A percentile compares a stretch with the other conserved stretches of the same genome.
These are phyloP conservation scores for Psylliodes chrysocephalus DNA, from an alignment of 2,888 invertebrate genomes.

Conservation along the genomic window DNA sequence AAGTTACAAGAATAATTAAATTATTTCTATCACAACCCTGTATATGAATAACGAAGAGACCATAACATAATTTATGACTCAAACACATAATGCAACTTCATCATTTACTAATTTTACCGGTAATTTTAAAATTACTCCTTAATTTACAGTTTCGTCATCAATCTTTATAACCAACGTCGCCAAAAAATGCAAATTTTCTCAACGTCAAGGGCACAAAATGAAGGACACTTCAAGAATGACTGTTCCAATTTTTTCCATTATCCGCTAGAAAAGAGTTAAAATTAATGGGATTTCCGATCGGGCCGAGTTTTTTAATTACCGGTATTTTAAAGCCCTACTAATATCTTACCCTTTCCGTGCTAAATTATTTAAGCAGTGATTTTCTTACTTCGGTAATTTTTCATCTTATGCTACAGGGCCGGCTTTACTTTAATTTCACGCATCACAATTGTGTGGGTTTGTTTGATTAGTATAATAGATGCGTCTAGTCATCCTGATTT, in stretches of 20 bases:
- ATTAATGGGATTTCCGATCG: slow-evolving; percentile 60
- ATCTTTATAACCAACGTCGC: background rate
- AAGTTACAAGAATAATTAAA: too few relatives aligned
- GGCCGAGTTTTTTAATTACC: slow-evolving; percentile 59
- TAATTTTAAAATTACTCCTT: too few relatives aligned
- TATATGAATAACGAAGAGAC: too few relatives aligned
- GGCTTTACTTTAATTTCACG: background rate
- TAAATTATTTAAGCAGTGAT: slow-evolving; percentile 59
- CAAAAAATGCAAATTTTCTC: background rate
- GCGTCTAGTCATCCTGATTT: too few relatives aligned
- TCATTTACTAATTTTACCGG: too few relatives aligned
- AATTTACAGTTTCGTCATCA: too few relatives aligned
- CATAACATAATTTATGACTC: too few relatives aligned
- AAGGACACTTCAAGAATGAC: slow-evolving; percentile 10
- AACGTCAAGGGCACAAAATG: background rate
- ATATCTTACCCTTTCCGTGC: slow-evolving; percentile 49
- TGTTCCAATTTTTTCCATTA: slow-evolving; percentile 27
- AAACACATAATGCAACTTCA: too few relatives aligned
- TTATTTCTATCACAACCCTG: too few relatives aligned
- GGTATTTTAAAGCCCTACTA: slow-evolving; percentile 53
- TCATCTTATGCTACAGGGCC: slow-evolving; percentile 48
- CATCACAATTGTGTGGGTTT: background rate
- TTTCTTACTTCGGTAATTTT: slow-evolving; percentile 55
- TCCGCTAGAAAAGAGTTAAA: slow-evolving; percentile 45
- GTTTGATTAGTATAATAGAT: too few relatives aligned